A percentile compares a stretch with the other conserved stretches of the same genome.
Conservation (phyloP, 2,888 invertebrate species). For the Eilema sororculum region DNA sequence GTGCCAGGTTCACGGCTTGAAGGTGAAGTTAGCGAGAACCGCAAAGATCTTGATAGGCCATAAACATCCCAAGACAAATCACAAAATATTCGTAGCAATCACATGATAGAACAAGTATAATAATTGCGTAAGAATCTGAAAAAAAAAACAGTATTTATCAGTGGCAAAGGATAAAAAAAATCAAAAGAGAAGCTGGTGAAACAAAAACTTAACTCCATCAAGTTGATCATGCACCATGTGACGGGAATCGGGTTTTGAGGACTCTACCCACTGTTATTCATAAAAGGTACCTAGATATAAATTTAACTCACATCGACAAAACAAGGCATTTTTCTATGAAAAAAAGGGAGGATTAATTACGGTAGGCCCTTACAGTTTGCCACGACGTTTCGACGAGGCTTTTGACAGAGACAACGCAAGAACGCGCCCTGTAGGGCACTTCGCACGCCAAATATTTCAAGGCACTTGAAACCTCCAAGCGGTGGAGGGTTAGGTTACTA, state of each 20-base stretch:
- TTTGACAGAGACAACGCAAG: constrained; percentile 52
- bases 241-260: too few species aligned
- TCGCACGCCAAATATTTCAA: constrained; percentile 53
- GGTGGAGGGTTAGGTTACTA: constrained; percentile 38
- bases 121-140: not conserved
- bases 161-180: too few species aligned
- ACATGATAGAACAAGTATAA: not conserved
- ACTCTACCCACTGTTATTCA: too few species aligned
- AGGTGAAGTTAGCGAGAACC: too few species aligned
- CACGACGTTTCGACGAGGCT: constrained; percentile 44
- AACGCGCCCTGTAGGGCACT: constrained; percentile 41
- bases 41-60: too few species aligned
- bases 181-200: too few species aligned
- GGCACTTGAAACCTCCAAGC: constrained; percentile 46
- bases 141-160: not conserved
- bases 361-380: constrained; percentile 45
- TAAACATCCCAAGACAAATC: too few species aligned
- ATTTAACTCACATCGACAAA: constrained; percentile 40
- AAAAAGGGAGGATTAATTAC: constrained; percentile 53
- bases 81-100: too few species aligned
- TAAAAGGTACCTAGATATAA: too few species aligned
- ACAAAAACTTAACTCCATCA: too few species aligned
- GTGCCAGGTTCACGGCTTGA: too few species aligned
- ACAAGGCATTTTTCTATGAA: constrained; percentile 47
- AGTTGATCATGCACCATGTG: too few species aligned